These are phyloP conservation scores for Bothrops jararaca DNA, from an alignment of 2,113 vertebrate species.

Conservation along the genomic window DNA sequence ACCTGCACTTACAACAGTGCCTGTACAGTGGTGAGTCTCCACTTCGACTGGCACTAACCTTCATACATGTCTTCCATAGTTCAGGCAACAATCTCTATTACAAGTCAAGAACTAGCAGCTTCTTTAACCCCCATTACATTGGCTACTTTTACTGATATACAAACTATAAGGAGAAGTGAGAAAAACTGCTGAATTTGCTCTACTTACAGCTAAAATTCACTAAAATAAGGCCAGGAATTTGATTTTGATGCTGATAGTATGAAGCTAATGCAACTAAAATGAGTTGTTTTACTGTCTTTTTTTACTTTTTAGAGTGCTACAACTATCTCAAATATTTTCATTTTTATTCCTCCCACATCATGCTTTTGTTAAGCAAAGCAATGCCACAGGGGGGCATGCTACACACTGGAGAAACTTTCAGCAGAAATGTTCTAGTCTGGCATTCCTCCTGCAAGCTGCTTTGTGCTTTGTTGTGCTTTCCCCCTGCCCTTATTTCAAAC, in stretches of 20 bases:
- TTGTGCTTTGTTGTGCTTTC: background rate
- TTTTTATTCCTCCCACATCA: background rate
- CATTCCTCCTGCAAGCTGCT: background rate
- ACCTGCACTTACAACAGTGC: constrained; percentile 74
- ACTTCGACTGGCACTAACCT: background rate
- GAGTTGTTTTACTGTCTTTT: background rate
- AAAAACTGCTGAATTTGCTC: background rate
- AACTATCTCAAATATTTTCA: background rate
- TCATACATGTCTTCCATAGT: background rate
- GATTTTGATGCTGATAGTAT: background rate
- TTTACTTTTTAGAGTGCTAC: background rate
- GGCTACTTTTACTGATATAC: background rate
- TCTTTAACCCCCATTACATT: background rate
- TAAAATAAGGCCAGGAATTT: background rate
- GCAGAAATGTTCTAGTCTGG: background rate
- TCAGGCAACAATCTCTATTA: background rate
- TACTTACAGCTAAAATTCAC: background rate
- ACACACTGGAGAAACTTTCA: background rate
- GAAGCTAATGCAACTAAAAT: background rate
- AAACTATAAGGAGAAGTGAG: background rate
- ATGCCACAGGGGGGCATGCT: background rate
- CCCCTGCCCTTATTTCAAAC: background rate
- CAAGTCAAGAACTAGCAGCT: background rate
- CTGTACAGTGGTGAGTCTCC: constrained; percentile 76
- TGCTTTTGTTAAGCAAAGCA: background rate